Conservation (phyloP, 2,113 vertebrate species). For the Mohoua ochrocephala region DNA sequence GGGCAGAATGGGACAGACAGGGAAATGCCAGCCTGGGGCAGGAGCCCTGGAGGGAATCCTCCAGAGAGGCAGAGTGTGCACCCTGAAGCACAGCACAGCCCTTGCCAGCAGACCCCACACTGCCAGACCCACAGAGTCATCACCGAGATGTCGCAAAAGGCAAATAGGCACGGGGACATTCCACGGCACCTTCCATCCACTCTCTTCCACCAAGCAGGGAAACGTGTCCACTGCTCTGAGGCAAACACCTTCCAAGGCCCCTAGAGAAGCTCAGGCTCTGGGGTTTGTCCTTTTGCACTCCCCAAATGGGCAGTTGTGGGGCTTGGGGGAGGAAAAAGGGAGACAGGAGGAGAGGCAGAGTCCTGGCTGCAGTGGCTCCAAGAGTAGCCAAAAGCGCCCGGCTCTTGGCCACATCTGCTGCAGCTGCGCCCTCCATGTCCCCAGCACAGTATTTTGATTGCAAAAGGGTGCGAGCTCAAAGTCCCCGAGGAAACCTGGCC, state of each 20-base stretch:
- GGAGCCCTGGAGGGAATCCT: not conserved
- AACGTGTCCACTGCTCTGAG: accelerated
- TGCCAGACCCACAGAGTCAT: not conserved
- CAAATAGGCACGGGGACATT: accelerated
- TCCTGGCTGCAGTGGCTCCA: not conserved
- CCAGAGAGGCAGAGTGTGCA: not conserved
- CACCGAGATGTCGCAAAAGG: not conserved
- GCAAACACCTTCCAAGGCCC: not conserved
- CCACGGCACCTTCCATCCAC: not conserved
- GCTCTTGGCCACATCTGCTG: not conserved
- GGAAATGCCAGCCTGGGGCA: accelerated
- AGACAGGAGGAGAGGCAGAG: not conserved
- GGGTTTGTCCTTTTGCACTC: not conserved
- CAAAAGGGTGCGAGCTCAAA: not conserved
- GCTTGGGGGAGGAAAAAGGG: not conserved
- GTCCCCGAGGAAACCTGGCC: not conserved
- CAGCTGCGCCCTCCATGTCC: not conserved
- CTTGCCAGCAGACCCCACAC: accelerated
- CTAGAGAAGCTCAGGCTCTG: not conserved
- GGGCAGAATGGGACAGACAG: not conserved
- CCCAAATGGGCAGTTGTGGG: not conserved
- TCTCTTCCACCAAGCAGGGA: not conserved
- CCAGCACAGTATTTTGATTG: not conserved
- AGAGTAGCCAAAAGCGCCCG: not conserved
- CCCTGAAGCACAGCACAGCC: not conserved